A percentile compares a stretch with the other conserved stretches of the same genome.
phyloP scores from a whole-genome alignment of 1,140 invertebrate species.

The Lepidotrigona ventralis region DNA sequence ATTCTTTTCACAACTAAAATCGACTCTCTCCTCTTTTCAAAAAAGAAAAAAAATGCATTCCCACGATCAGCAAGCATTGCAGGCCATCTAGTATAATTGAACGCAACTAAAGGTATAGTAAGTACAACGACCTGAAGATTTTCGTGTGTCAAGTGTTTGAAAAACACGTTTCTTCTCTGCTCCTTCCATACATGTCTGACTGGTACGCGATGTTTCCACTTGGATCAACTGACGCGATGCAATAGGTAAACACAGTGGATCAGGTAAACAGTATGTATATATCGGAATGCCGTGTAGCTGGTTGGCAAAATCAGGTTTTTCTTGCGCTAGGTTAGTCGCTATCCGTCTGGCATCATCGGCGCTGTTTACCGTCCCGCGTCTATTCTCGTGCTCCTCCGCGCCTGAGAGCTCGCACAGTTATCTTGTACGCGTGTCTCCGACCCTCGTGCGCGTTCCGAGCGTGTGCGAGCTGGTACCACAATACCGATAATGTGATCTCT shows the following conservation, averaged over 20 bases:
- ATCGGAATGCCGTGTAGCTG: not conserved
- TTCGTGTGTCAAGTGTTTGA: no score
- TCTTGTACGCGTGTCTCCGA: not conserved
- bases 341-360: conserved; percentile 53
- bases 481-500: not conserved
- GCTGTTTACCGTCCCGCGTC: conserved; percentile 64
- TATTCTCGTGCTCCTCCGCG: conserved; percentile 62
- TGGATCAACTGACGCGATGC: not conserved
- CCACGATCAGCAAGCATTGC: no score
- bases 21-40: no score
- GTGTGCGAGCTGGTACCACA: not conserved
- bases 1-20: no score
- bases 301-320: conserved; percentile 32
- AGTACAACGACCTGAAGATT: no score
- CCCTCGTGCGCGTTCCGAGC: not conserved
- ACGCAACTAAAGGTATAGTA: no score
- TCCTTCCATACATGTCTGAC: not conserved
- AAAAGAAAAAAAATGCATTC: no score
- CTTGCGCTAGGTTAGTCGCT: conserved; percentile 74
- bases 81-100: no score
- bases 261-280: not conserved
- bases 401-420: not conserved
- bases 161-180: not conserved
- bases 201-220: not conserved
- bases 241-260: not conserved